Base-by-base conservation (phyloP, 2,113 vertebrate genomes). In the Ellobius talpinus region DNA sequence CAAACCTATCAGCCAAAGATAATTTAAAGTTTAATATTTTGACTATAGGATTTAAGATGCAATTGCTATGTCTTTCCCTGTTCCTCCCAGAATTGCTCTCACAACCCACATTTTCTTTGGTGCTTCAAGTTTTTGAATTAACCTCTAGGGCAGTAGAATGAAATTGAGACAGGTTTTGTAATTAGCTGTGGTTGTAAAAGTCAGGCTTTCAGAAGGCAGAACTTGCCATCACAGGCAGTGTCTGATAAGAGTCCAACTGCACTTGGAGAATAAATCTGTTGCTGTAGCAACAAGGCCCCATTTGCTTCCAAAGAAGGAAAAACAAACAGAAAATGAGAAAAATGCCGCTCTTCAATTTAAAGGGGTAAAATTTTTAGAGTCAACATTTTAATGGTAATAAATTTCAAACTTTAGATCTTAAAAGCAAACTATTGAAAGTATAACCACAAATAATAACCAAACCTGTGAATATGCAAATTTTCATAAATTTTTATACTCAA, bases 141-240 rank as follows among this genome's bases (percentile, higher is more conserved):
- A 96, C 77, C 84, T 96, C 93, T 86, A 95, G 96, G 97, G 93
- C 95, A 98, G 19, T n/a, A 79, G 92, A 90, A 96, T 89, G 79
- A 12, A 97, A 97, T 97, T 93, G 94, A 84, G 96, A 61, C 89
- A 96, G 24, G 63, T 19, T 65, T 97, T 96, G 23, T 95, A 98
- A 98, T 98, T 98, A 96, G 81, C 39, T 86, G 5, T 52, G 6
- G 3, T 96, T 92, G 95, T 96, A 85, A 88, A 95, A 97, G 94
- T 96, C 93, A 78, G 66, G 88, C 81, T 89, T 91, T 94, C 87
- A 81, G 95, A 92, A 95, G 47, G 76, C 95, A 93, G 90, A 96
- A 3, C 61, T 87, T 94, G 72, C 81, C 70, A 73, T 95, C 77
- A 85, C 58, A 90, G 7, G 42, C 86, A 97, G 73, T 45, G 72